These are phyloP conservation scores for Mus spretus DNA, from an alignment of 2,797 vertebrate genomes.

Conservation along the genomic window DNA sequence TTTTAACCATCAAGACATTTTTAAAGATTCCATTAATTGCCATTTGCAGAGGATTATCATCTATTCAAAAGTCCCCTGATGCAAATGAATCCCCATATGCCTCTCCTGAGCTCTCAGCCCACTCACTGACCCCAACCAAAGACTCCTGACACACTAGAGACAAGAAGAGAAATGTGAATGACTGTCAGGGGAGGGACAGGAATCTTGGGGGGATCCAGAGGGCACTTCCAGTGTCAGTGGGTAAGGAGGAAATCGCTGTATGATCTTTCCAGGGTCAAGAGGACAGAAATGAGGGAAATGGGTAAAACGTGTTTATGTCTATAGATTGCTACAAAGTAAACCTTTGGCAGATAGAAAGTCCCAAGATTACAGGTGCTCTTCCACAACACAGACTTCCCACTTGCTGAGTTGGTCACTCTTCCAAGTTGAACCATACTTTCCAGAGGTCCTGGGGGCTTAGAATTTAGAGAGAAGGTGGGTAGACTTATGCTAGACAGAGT, in stretches of 20 bases:
- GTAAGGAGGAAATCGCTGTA: background rate
- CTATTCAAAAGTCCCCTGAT: conserved; percentile 73
- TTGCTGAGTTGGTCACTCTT: background rate
- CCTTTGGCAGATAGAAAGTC: fast-evolving
- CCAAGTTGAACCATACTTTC: background rate
- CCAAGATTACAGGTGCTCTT: background rate
- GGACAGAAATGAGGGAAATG: background rate
- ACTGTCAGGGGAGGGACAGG: background rate
- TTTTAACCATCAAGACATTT: conserved; percentile 62
- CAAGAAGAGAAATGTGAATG: background rate
- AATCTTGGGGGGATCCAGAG: background rate
- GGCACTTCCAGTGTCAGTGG: background rate
- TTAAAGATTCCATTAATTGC: conserved; percentile 77
- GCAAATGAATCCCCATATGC: conserved; percentile 30
- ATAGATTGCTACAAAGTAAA: background rate
- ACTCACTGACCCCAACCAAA: conserved; percentile 58
- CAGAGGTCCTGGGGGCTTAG: background rate
- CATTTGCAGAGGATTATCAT: conserved; percentile 71
- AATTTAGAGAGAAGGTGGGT: background rate
- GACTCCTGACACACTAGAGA: background rate
- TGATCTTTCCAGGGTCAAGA: conserved; percentile 32
- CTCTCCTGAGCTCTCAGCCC: conserved; percentile 34
- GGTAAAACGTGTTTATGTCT: background rate
- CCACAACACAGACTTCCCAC: background rate
- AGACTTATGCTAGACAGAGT: background rate